phyloP scores from a whole-genome alignment of 2,888 invertebrate species.

The Agrochola circellaris region DNA sequence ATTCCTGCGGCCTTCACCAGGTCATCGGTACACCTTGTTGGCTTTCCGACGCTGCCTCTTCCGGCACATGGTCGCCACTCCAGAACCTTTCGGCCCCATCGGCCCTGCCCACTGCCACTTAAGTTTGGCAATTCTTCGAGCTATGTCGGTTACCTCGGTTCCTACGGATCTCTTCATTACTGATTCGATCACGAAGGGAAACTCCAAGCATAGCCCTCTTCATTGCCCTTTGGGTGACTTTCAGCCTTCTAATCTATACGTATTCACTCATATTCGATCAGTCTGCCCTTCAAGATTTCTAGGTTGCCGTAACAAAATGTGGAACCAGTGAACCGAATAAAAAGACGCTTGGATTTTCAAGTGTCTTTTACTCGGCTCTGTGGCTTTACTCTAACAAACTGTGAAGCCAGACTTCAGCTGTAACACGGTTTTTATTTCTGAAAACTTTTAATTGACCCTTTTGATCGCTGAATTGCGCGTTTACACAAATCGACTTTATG shows the following conservation, averaged over 20 bases:
- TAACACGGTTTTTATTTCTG: slow-evolving; percentile 23
- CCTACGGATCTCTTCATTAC: too few species aligned
- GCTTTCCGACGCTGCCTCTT: too few species aligned
- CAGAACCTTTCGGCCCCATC: too few species aligned
- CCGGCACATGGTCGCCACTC: too few species aligned
- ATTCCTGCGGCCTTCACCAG: too few species aligned
- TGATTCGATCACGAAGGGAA: too few species aligned
- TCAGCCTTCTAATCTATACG: neutral
- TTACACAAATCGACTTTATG: slow-evolving; percentile 32
- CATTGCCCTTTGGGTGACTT: too few species aligned
- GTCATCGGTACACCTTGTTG: too few species aligned
- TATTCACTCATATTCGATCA: neutral
- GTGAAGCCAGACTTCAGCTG: slow-evolving; percentile 12
- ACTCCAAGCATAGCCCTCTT: too few species aligned
- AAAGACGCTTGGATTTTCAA: slow-evolving; percentile 34
- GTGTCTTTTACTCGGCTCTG: slow-evolving; percentile 11
- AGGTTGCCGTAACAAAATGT: slow-evolving; percentile 23
- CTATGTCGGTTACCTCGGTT: too few species aligned
- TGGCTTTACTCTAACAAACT: slow-evolving; percentile 31
- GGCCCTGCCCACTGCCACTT: too few species aligned
- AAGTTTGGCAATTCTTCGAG: too few species aligned
- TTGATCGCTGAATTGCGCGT: slow-evolving; percentile 23
- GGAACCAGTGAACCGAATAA: slow-evolving; percentile 36
- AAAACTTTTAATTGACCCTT: slow-evolving; percentile 52
- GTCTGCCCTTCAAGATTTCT: slow-evolving; percentile 15